Evolutionary conservation across 2,797 vertebrate genomes (phyloP).

Genomic region (Dromococcyx pavoninus): DNA sequence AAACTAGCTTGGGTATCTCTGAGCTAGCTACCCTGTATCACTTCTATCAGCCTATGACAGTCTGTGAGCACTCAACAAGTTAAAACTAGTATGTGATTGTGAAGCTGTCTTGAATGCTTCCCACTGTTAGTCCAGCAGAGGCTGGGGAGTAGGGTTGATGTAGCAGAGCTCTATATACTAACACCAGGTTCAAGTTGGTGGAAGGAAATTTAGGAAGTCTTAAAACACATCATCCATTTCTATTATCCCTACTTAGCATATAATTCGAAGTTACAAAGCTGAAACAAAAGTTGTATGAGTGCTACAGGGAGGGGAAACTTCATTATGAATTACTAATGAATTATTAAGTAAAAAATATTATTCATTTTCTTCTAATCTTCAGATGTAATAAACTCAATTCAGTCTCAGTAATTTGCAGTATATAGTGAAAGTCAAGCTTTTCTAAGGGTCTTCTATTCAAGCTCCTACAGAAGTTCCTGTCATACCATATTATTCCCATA

Average conservation of each 20-base stretch:
- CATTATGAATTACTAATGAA: not conserved
- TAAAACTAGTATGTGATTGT: not conserved
- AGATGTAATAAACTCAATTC: not conserved
- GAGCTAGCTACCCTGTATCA: not conserved
- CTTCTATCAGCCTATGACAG: not conserved
- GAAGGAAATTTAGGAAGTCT: not conserved
- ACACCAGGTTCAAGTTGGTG: not conserved
- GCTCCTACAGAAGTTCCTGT: not conserved
- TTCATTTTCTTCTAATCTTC: not conserved
- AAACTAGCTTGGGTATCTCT: not conserved
- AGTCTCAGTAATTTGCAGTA: not conserved
- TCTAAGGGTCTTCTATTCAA: not conserved
- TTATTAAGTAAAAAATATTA: not conserved
- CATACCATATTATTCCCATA: not conserved
- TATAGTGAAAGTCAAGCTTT: not conserved
- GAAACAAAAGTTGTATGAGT: not conserved
- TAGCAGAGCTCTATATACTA: not conserved
- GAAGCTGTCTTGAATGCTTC: not conserved
- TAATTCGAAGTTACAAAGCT: not conserved
- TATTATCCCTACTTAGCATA: not conserved
- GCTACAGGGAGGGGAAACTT: not conserved
- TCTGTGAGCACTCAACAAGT: not conserved
- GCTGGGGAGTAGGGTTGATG: fast-evolving
- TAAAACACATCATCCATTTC: not conserved
- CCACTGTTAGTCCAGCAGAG: not conserved